Base-by-base conservation (phyloP, 2,113 vertebrate species). In the Corythoichthys haematopterus region DNA sequence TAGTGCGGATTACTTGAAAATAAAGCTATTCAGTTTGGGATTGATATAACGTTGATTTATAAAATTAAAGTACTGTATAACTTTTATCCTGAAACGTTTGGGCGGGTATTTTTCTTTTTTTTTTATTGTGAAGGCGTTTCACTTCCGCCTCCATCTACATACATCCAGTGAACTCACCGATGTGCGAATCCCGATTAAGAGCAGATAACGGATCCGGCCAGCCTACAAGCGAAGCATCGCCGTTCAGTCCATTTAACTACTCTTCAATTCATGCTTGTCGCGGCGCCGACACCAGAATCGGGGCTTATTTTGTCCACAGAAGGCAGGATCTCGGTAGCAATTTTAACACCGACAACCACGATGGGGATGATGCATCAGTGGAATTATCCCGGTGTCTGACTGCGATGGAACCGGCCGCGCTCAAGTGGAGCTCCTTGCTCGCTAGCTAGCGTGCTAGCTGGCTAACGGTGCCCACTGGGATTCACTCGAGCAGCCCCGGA, bases 401-500 rank as follows among this genome's bases (percentile, higher is more conserved):
- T 86, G 88, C 89, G 86, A 91, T 88, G 87, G 83, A 79, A 70
- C 81, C 86, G 70, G 78, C 71, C 74, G 74, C 75, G 73, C 64
- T 76, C 59, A 53, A 76, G 56, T 46, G 84, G 82, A 83, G 78
- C 65, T 64, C 82, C 82, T 76, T 70, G 84, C 82, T 75, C 56
- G 82, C 81, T 57, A 68, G 69, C 70, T 61, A 81, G 82, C 75
- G 20, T 45, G 65, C 64, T 80, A 83, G 82, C 82, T 48, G 74
- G 82, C 79, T 80, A 78, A 78, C 76, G 51, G 76, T 45, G 64
- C 67, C 74, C 76, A 60, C 69, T 59, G 59, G 79, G 70, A 73
- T 66, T n/a, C 40, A 38, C 38, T 50, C 59, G 63, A 68, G 58
- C 43, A 64, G 58, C 69, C 55, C 55, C 2, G 68, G 68, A 75